These are phyloP conservation scores for Beris morrisii DNA, from an alignment of 2,888 invertebrate genomes.

Conservation along the genomic window DNA sequence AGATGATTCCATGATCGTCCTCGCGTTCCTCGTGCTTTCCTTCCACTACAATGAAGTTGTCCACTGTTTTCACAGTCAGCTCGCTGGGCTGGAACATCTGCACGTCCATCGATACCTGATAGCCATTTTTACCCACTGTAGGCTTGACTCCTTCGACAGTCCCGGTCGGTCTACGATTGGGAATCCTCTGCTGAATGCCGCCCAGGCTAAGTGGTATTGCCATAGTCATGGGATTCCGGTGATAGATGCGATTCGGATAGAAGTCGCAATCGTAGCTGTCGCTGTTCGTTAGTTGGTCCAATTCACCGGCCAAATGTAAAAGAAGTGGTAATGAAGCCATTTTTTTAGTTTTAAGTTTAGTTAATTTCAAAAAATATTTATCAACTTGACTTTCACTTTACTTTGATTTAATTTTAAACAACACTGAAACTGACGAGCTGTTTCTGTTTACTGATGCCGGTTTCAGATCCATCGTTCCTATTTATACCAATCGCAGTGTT, in stretches of 20 bases:
- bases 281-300: neutral
- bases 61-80: constrained; percentile 67
- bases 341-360: neutral
- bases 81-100: constrained; percentile 70
- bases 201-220: too few species aligned
- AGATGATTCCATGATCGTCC: constrained; percentile 75
- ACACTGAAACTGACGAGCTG: too few species aligned
- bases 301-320: neutral
- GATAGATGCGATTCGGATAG: neutral
- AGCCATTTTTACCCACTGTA: constrained; percentile 64
- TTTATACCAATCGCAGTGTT: too few species aligned
- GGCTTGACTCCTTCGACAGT: too few species aligned
- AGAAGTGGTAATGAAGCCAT: neutral
- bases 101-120: constrained; percentile 68
- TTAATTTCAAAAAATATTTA: neutral
- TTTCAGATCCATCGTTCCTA: too few species aligned
- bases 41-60: constrained; percentile 65
- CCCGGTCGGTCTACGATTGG: too few species aligned
- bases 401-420: neutral
- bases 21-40: constrained; percentile 70
- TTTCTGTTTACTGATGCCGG: too few species aligned
- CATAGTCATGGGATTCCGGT: neutral
- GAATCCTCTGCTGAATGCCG: too few species aligned
- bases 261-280: neutral
- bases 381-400: neutral